Base-by-base conservation (phyloP, 2,113 vertebrate genomes). In the Neotoma lepida region DNA sequence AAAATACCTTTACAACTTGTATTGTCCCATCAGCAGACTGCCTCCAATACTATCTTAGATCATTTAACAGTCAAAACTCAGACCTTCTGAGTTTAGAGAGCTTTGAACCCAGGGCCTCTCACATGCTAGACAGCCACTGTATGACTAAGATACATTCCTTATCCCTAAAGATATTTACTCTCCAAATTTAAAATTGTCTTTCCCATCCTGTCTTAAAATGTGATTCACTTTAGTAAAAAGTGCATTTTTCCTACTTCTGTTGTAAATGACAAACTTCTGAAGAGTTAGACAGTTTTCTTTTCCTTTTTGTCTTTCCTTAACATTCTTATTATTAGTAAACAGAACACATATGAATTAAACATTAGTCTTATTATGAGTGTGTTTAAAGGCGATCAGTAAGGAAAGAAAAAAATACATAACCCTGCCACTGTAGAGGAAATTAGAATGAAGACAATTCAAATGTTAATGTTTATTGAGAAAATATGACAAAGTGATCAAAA, bases 281-380 rank as follows among this genome's bases (percentile, higher is more conserved):
- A 74, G 71, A 81, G 35, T 73, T 66, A 95, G 61, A 78, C 39
- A 82, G 77, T 86, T 95, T 91, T 91, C 35, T 44, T 90, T 92
- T 89, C 13, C 39, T 14, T 92, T 95, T 94, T 90, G 94, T 58
- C 70, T 91, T 92, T 94, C 61, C 30, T 81, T 88, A 93, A 82
- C 18, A 58, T 87, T 95, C 76, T 66, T 94, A 94, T 93, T 91
- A 93, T 91, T 93, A 95, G 76, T 81, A 80, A 46, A 93, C 17
- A 95, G 82, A 95, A 93, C 15, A 92, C 41, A 76, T 63, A 76
- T 94, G 63, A 95, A 95, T 96, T 95, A 94, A 96, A 96, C 89
- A 97, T 95, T 86, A 95, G 88, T 96, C 95, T 96, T 56, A 94
- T 89, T 88, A 82, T 91, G 89, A 96, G 39, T 73, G 33, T n/a